These are phyloP conservation scores for Ptychodera flava DNA, from an alignment of 35 echinoderm and acorn worm species.

Conservation along the genomic window DNA sequence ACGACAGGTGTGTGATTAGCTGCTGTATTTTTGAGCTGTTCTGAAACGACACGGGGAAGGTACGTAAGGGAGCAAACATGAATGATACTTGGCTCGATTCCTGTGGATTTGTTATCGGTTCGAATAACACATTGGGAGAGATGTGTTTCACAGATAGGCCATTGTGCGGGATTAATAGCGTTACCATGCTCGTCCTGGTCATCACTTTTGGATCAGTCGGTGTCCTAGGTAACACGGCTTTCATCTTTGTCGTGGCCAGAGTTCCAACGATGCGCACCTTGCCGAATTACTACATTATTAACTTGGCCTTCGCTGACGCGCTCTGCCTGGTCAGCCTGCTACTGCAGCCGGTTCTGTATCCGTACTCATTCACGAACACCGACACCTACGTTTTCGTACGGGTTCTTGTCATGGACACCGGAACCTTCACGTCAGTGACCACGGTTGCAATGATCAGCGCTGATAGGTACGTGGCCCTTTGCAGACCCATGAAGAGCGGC, in stretches of 20 bases:
- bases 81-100: no score
- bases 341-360: not conserved
- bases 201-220: conserved; percentile 12
- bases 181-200: not conserved
- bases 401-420: not conserved
- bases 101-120: no score
- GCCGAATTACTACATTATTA: conserved; percentile 59
- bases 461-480: not conserved
- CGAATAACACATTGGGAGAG: no score
- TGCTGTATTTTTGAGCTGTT: no score
- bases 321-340: conserved; percentile 28
- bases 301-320: conserved; percentile 63
- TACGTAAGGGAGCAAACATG: not conserved
- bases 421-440: not conserved
- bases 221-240: conserved; percentile 35
- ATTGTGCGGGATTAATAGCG: not conserved
- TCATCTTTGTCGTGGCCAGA: conserved; percentile 39
- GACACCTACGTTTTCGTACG: not conserved
- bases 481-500: not conserved
- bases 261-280: conserved; percentile 54
- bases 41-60: no score
- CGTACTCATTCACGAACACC: not conserved
- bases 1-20: not conserved
- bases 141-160: not conserved
- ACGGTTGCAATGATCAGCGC: not conserved